These are phyloP conservation scores for Castor canadensis DNA, from an alignment of 2,113 vertebrate species.

Conservation along the genomic window DNA sequence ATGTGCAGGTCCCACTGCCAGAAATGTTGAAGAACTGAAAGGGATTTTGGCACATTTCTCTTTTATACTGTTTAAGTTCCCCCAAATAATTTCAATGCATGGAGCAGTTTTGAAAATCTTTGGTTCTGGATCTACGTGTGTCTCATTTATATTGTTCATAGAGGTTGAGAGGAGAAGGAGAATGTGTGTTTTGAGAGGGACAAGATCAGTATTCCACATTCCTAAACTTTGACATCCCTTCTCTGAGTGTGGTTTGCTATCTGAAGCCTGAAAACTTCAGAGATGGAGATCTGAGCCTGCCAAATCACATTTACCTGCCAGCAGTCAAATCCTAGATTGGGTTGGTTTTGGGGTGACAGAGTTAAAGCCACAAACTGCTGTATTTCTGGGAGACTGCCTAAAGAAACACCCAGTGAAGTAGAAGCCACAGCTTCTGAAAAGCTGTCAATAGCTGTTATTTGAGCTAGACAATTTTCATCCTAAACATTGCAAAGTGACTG, in stretches of 20 bases:
- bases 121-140: background rate
- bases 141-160: background rate
- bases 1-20: background rate
- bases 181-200: background rate
- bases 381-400: background rate
- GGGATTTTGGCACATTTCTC: background rate
- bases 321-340: background rate
- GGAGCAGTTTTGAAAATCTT: background rate
- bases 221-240: background rate
- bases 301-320: background rate
- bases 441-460: background rate
- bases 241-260: background rate
- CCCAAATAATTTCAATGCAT: background rate
- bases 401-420: background rate
- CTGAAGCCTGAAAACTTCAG: background rate
- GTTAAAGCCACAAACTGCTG: background rate
- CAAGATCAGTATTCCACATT: background rate
- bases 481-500: background rate
- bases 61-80: background rate
- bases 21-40: background rate
- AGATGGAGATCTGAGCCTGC: background rate
- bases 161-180: background rate
- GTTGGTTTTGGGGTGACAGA: accelerated
- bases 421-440: background rate
- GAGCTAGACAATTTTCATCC: background rate